Base-by-base conservation (phyloP, 2,888 invertebrate genomes). In the Dryobotodes eremita region DNA sequence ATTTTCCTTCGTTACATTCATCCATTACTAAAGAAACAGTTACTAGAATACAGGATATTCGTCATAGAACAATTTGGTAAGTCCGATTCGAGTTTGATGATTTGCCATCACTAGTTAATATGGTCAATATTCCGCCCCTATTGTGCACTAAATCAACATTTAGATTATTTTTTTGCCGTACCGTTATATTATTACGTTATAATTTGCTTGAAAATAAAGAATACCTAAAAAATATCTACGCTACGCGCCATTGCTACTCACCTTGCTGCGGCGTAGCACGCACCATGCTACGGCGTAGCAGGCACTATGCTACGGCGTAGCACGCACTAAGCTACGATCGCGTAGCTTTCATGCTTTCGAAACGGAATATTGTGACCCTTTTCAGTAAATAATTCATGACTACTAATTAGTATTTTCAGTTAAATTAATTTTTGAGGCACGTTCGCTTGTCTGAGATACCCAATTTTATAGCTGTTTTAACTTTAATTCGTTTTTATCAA, bases 11-110 rank as follows among this genome's bases (percentile, higher is more conserved):
- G 74, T 15, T 77, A 84, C 94, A 97, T 99, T 90, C 99, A 99
- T 95, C 98, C 98, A 26, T 97, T 99, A 91, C 96, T 99, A 78
- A 97, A 98, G 93, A 97, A 98, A 86, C 99, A 99, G 93, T 98
- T 98, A 93, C 95, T 99, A 82, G 98, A 99, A 13, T 88, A 87
- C 48, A 84, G 89, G 13, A 87, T 87, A 75, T 87, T 88, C 20
- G 70, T 88, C 46, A 57, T 87, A 23, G 87, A 86, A 71, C 89
- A 87, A n/a, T 71, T 72, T 62, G 87, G 89, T 89, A 31, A 78
- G 80, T 77, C 23, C 2, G 0, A 15, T 15, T 36, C 42, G 42
- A 69, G 17, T 48, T 70, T 2, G 26, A 31, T 68, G 26, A n/a
- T n/a, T n/a, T 20, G 2, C n/a, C n/a, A 20, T 20, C 11, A 23